Percentiles rank a stretch among this genome's conserved stretches.
Conservation (phyloP, 2,888 invertebrate species). For the Andricus quercusramuli region DNA sequence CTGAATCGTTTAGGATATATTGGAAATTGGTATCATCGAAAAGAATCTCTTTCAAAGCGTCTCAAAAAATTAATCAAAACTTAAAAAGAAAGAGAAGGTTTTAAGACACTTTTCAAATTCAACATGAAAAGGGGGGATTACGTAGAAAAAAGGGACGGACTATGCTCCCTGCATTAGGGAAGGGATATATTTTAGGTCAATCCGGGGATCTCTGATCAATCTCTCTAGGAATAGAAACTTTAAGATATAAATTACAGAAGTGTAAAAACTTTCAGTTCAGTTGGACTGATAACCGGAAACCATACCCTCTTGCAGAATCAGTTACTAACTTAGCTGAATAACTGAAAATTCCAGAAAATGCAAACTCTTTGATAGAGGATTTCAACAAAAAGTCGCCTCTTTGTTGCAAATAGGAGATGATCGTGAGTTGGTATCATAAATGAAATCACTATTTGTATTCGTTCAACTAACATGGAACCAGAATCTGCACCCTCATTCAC, state of each 20-base stretch:
- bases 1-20: no score
- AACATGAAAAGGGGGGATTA: no score
- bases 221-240: no score
- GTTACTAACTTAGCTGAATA: neutral
- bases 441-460: constrained; percentile 74
- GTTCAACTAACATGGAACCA: constrained; percentile 69
- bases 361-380: neutral
- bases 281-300: neutral
- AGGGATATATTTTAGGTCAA: no score
- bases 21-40: no score
- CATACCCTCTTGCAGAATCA: neutral
- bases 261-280: neutral
- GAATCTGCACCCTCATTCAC: constrained; percentile 43
- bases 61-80: no score
- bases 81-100: no score
- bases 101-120: no score
- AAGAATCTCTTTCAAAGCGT: no score
- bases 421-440: constrained; percentile 75
- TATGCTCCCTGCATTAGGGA: no score
- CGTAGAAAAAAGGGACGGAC: no score
- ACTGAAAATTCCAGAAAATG: neutral
- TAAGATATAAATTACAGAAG: neutral
- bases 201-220: no score
- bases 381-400: constrained; percentile 1
- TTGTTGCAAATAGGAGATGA: constrained; percentile 11